Evolutionary conservation across 2,888 invertebrate genomes (phyloP).

Genomic region (Stenoptilia bipunctidactyla): DNA sequence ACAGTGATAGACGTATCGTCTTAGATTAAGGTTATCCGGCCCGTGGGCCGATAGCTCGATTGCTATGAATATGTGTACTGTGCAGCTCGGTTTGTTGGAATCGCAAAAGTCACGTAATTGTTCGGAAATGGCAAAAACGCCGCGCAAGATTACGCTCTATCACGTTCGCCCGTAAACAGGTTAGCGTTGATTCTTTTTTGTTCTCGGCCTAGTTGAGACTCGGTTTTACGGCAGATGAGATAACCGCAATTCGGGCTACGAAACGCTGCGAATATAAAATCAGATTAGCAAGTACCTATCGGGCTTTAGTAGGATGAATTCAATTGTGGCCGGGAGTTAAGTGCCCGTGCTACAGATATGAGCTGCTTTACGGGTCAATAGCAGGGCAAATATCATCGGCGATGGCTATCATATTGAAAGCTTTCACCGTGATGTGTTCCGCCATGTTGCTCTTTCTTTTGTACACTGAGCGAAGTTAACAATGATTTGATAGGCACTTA

Average conservation of each 20-base stretch:
- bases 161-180: conserved; percentile 47
- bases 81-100: conserved; percentile 26
- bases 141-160: conserved; percentile 45
- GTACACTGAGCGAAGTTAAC: no score
- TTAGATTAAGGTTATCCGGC: no score
- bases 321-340: conserved; percentile 1
- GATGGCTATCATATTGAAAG: conserved; percentile 20
- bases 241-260: not conserved
- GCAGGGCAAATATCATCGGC: not conserved
- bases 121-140: conserved; percentile 43
- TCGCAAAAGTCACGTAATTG: conserved; percentile 49
- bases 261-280: not conserved
- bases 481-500: no score
- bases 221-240: conserved; percentile 4
- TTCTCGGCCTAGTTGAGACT: conserved; percentile 16
- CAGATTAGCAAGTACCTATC: not conserved
- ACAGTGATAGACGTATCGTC: no score
- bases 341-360: not conserved
- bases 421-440: no score
- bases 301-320: not conserved
- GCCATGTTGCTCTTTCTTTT: no score
- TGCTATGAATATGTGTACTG: no score
- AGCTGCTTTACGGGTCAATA: not conserved
- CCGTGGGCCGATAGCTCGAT: no score
- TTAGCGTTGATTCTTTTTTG: conserved; percentile 43